These are phyloP conservation scores for Pseudanteris insignis DNA, from an alignment of 2,888 invertebrate species.

Conservation along the genomic window DNA sequence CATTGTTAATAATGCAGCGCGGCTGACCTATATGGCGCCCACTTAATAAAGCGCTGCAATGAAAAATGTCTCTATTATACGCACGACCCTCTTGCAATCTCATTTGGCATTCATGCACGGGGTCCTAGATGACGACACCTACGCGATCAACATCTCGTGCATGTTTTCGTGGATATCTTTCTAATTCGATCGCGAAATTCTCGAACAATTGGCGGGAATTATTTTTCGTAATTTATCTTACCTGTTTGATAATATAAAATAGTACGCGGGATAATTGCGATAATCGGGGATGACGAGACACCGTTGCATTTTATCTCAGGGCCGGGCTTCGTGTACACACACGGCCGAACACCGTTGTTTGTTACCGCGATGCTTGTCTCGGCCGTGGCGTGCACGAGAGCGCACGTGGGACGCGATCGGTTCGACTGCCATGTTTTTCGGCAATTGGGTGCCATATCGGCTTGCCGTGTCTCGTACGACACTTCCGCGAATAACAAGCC, in stretches of 20 bases:
- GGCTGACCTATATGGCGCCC: constrained; percentile 26
- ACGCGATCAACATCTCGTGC: too few relatives aligned
- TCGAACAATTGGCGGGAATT: too few relatives aligned
- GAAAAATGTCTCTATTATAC: constrained; percentile 34
- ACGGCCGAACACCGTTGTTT: constrained; percentile 7
- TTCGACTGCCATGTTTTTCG: constrained; percentile 27
- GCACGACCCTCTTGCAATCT: too few relatives aligned
- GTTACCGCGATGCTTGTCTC: constrained; percentile 19
- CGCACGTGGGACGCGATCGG: constrained; percentile 24
- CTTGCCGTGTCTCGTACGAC: constrained; percentile 6
- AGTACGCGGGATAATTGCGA: constrained; percentile 40
- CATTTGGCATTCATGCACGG: too few relatives aligned
- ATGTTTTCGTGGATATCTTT: too few relatives aligned
- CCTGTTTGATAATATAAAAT: constrained; percentile 34
- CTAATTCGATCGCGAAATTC: too few relatives aligned
- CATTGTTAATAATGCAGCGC: constrained; percentile 41
- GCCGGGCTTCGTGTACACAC: background rate
- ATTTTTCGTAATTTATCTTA: too few relatives aligned
- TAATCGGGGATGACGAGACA: constrained; percentile 32
- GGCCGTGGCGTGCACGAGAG: constrained; percentile 4
- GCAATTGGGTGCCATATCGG: constrained; percentile 11
- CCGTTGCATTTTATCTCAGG: background rate
- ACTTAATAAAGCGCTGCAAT: constrained; percentile 19
- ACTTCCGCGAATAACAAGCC: constrained; percentile 4
- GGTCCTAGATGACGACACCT: too few relatives aligned